phyloP scores from a whole-genome alignment of 1,140 invertebrate genomes.

The Bursaphelenchus mucronatus region DNA sequence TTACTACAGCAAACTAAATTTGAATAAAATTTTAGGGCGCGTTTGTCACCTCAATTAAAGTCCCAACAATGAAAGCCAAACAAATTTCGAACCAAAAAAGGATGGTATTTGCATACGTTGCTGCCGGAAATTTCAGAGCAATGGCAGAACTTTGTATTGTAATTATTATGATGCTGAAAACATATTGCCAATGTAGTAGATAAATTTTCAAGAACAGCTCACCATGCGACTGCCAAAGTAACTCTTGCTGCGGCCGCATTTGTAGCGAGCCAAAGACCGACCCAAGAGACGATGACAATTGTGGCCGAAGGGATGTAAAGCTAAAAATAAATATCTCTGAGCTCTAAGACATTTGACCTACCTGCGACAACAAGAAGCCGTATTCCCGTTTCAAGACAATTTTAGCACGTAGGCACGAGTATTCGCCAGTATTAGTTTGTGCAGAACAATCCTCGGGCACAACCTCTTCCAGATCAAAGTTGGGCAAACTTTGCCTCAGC shows the following conservation, averaged over 20 bases:
- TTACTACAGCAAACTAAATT: no score
- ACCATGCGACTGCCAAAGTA: constrained; percentile 43
- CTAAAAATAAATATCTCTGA: constrained; percentile 28
- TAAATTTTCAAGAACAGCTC: no score
- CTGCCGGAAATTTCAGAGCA: constrained; percentile 88
- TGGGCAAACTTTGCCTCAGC: constrained; percentile 73
- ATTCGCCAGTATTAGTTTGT: constrained; percentile 78
- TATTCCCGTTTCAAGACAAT: constrained; percentile 91
- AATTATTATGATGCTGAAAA: constrained; percentile 78
- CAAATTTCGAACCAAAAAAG: constrained; percentile 59
- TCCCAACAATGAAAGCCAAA: constrained; percentile 89
- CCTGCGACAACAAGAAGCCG: constrained; percentile 90
- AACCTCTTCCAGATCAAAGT: constrained; percentile 86
- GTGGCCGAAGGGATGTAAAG: constrained; percentile 62
- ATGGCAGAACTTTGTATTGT: constrained; percentile 92
- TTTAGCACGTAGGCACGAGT: constrained; percentile 79
- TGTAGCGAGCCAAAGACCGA: constrained; percentile 66
- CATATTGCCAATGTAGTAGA: neutral
- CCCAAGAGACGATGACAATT: constrained; percentile 66
- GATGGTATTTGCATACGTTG: constrained; percentile 80
- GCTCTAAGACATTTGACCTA: constrained; percentile 9
- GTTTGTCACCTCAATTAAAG: constrained; percentile 74
- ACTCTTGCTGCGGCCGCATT: constrained; percentile 61
- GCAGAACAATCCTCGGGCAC: constrained; percentile 87
- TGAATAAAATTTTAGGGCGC: no score